phyloP scores from a whole-genome alignment of 2,888 invertebrate species.

The Notodonta ziczac region DNA sequence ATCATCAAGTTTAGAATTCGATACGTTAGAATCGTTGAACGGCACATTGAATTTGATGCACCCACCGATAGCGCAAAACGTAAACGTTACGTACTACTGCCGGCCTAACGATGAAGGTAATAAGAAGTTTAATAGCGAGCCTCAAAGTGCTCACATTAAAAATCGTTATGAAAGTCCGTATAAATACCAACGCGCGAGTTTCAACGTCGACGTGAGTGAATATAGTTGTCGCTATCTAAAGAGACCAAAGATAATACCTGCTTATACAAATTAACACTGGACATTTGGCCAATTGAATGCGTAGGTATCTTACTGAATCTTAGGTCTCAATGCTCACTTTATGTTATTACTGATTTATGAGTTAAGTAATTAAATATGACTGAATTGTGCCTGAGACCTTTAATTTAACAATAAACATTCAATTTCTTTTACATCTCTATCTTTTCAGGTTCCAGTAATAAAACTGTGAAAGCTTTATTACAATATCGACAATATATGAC shows the following conservation, averaged over 20 bases:
- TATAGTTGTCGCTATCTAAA: conserved; percentile 17
- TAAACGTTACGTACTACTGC: conserved; percentile 54
- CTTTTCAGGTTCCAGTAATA: conserved; percentile 62
- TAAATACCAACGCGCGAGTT: conserved; percentile 17
- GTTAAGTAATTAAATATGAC: neutral
- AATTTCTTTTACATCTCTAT: conserved; percentile 3
- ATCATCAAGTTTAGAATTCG: conserved; percentile 47
- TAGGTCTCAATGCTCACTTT: neutral
- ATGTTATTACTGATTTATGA: no score
- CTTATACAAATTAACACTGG: conserved; percentile 46
- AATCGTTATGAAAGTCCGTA: conserved; percentile 29
- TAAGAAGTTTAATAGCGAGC: conserved; percentile 48
- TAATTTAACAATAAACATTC: neutral
- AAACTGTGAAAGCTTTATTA: conserved; percentile 54
- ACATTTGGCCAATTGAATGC: conserved; percentile 26
- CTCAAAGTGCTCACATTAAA: conserved; percentile 27
- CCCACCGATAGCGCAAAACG: conserved; percentile 49
- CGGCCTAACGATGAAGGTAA: conserved; percentile 62
- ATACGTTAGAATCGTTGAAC: conserved; percentile 56
- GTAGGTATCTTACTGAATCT: conserved; percentile 32
- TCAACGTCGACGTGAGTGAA: conserved; percentile 10
- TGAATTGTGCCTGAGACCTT: neutral
- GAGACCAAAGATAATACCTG: conserved; percentile 49
- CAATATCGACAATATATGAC: conserved; percentile 66
- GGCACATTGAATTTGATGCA: conserved; percentile 55